Evolutionary conservation across 2,113 vertebrate species (phyloP), one percentile per base, ranked within the genome.

Genomic region (Redunca redunca): DNA sequence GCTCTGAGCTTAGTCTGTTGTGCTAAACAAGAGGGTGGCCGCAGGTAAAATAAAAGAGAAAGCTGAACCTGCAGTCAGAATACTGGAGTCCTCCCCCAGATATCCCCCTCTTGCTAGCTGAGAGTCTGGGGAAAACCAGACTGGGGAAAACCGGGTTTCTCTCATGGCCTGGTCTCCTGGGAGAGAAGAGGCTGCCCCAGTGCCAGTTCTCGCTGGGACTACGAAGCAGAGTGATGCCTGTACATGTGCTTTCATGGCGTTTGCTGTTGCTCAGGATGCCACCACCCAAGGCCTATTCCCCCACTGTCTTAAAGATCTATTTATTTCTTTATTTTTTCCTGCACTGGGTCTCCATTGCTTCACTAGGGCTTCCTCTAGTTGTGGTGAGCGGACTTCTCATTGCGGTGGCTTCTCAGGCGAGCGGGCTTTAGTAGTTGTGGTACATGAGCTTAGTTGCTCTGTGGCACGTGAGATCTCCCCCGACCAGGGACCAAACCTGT

Each of bases 201-300:
- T 7, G 36, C 28, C 58, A 11, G 25, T 26, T 90, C 71, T 33
- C 4, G 11, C 71, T n/a, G 81, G 6, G 30, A 5, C 23, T 33
- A 3, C 1, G 7, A 15, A 26, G 57, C 40, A 33, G 19, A 53
- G 43, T 5, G 1, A 10, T 1, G 57, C 14, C 0, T 6, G 64
- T 17, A 17, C 12, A 9, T 48, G 46, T 46, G 3, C 46, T 46
- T 57, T 14, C n/a, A 0, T 5, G 14, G 17, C 5, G 3, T 46
- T 25, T 25, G 53, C 33, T 43, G 13, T 50, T 16, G 48, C 9
- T 19, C 9, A 0, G 5, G 9, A 50, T 1, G 4, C 36, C 23
- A 30, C 13, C 33, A 25, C n/a, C 55, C 4, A 6, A 28, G 1
- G 17, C 57, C 67, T 13, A 0, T 23, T 74, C 83, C 88, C 36